These are phyloP conservation scores for Stegodyphus mimosarum DNA, from an alignment of 1,140 invertebrate species.

Conservation along the genomic window DNA sequence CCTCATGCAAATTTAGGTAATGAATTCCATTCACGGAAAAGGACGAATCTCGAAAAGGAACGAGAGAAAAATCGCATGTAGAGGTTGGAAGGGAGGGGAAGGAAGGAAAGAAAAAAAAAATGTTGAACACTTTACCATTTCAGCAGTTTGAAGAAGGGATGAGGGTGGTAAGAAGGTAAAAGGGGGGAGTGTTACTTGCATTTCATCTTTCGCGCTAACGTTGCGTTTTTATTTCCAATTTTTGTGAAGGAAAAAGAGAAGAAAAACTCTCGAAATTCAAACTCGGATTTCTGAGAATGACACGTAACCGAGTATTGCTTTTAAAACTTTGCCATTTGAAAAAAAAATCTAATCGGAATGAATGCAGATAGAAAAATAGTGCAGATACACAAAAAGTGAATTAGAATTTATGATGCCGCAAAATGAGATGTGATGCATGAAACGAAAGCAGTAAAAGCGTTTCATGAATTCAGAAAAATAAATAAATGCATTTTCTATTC, in stretches of 20 bases:
- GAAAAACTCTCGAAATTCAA: conserved; percentile 14
- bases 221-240: conserved; percentile 11
- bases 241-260: conserved; percentile 4
- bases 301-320: conserved; percentile 50
- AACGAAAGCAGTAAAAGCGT: too few relatives aligned
- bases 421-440: too few relatives aligned
- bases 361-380: conserved; percentile 29
- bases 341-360: conserved; percentile 39
- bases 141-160: not conserved
- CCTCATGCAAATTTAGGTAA: not conserved
- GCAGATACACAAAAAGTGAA: conserved; percentile 45
- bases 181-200: not conserved
- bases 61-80: not conserved
- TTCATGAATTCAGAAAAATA: too few relatives aligned
- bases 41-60: not conserved
- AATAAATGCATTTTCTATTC: too few relatives aligned
- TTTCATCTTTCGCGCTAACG: conserved; percentile 32
- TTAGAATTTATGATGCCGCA: conserved; percentile 53
- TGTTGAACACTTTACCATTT: not conserved
- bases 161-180: too few relatives aligned
- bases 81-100: not conserved
- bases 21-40: not conserved
- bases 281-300: conserved; percentile 14
- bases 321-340: conserved; percentile 34
- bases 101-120: not conserved